Base-by-base conservation (phyloP, 2,797 vertebrate species). In the Pangasius krempfi region DNA sequence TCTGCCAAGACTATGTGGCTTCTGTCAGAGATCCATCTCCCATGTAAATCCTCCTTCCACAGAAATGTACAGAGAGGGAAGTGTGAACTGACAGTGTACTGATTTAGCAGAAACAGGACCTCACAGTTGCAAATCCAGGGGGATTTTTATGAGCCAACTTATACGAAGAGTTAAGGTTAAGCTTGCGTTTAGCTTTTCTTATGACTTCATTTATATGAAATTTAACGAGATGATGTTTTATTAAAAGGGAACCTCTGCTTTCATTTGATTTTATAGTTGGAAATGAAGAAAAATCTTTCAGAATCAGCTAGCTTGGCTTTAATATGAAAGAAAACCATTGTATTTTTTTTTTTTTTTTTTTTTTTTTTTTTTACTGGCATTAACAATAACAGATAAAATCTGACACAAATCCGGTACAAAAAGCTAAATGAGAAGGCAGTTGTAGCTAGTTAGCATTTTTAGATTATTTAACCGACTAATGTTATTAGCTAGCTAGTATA, bases 21-120 rank as follows among this genome's bases (percentile, higher is more conserved):
- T 91, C 88, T 91, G 83, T 91, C 90, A 89, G 62, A 83, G 66
- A 76, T 88, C 87, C 56, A 81, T 90, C 84, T 86, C 85, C 76
- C 68, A 62, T 66, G 58, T 84, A 83, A 83, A 76, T 72, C 84
- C 85, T 82, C 85, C 78, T 44, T 76, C 85, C 60, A 56, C 54
- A 75, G 54, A 81, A 89, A 81, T 47, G 68, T 52, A 75, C 76
- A 81, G 88, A 62, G 81, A 68, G 52, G 84, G 72, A 72, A 86
- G 83, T 47, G 73, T 86, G 78, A 81, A 73, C 52, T 72, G 88
- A 81, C 37, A 68, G 84, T 86, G 83, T 44, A 54, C 75, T 88
- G 87, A 73, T 84, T 84, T 75, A 75, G 87, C 68, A 60, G 54
- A 83, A 64, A 88, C 54, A 50, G 87, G 87, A 84, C 52, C 80